Base-by-base conservation (phyloP, 92 coral and sea anemone species). In the Umimayanthus chanpuru region DNA sequence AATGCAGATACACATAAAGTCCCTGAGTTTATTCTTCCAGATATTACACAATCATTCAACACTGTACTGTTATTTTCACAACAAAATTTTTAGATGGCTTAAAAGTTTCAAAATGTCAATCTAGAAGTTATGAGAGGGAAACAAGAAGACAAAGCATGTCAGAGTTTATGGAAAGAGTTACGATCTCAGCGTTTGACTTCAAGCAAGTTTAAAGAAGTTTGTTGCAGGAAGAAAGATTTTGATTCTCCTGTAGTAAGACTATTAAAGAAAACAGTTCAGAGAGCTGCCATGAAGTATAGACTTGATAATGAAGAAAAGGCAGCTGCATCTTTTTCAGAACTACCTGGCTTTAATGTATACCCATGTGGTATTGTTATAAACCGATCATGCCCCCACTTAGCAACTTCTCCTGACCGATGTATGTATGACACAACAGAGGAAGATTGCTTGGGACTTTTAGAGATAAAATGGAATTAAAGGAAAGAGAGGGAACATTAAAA, bases 331-430 rank as follows among this genome's bases (percentile, higher is more conserved):
- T 81, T 80, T 68, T 85, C 87, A 39, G 90, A 88, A 40, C 82
- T 55, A 41, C n/a, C 58, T 55, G 18, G 21, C 7, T 53, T 73
- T 23, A 88, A 73, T 88, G 87, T 81, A 30, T 81, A 73, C 18
- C 91, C 87, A 0, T 47, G 73, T 49, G 73, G 81, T 7, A 88
- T 88, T 49, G 18, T 88, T 40, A 71, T 81, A 2, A 88, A 81
- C 14, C 91, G 87, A 18, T 88, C 70, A 49, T 88, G 91, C 16
- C 91, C 91, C 14, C 91, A 89, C 11, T 18, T 64, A 21, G 84
- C 85, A 28, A 58, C 70, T 12, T 83, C 91, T 16, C 88, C 88
- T 15, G 88, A 89, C 44, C 38, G 84, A 56, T 28, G 79, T 76
- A 85, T 76, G 6, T 89, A 75, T 76, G 84, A 89, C 72, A 81